phyloP scores from a whole-genome alignment of 2,888 invertebrate genomes.

The Mythimna vitellina region DNA sequence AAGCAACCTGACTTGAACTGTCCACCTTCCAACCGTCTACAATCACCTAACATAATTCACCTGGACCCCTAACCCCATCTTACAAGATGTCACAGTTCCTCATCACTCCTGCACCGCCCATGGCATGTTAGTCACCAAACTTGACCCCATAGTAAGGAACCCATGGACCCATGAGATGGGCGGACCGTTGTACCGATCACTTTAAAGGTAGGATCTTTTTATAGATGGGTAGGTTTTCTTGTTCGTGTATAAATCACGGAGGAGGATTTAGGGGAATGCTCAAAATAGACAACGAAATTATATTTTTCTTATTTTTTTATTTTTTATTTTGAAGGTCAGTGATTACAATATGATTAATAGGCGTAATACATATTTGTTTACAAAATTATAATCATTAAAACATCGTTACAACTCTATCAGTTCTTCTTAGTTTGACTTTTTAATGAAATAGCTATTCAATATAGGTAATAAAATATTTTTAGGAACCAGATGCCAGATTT shows the following conservation, averaged over 20 bases:
- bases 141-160: background rate
- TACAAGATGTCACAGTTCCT: constrained; percentile 8
- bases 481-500: too few relatives aligned
- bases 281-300: too few relatives aligned
- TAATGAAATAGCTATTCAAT: too few relatives aligned
- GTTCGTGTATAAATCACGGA: constrained; percentile 8
- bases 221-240: constrained; percentile 16
- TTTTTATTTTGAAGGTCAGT: background rate
- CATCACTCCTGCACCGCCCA: constrained; percentile 45
- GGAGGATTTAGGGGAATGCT: too few relatives aligned
- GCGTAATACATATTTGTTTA: too few relatives aligned
- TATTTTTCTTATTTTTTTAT: background rate
- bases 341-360: background rate
- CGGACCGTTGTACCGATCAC: constrained; percentile 13
- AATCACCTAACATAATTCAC: background rate
- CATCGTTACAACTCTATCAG: too few relatives aligned
- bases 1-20: background rate
- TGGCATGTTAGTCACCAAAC: constrained; percentile 26
- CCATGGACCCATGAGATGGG: constrained; percentile 10
- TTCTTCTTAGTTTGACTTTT: too few relatives aligned
- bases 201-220: background rate
- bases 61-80: background rate
- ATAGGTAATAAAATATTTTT: too few relatives aligned
- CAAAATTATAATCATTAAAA: too few relatives aligned
- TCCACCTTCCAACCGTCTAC: background rate